phyloP scores from a whole-genome alignment of 2,888 invertebrate species.

The Zhuqinia jingwanae region DNA sequence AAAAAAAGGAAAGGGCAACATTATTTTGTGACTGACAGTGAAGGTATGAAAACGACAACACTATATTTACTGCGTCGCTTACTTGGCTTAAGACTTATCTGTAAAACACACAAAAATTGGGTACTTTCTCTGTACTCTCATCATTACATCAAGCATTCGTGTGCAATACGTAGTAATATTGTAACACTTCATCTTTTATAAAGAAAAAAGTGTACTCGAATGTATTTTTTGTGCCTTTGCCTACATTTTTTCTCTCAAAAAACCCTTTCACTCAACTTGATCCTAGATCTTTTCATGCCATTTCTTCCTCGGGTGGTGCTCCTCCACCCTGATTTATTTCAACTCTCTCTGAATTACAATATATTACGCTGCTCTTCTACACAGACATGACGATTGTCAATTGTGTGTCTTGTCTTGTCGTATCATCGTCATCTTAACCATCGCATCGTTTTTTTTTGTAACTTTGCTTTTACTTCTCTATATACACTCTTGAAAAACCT shows the following conservation, averaged over 20 bases:
- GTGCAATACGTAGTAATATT: neutral
- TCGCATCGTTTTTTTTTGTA: neutral
- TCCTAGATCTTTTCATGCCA: constrained; percentile 52
- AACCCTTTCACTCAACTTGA: constrained; percentile 65
- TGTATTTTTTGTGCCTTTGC: neutral
- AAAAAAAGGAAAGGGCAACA: constrained; percentile 31
- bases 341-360: constrained; percentile 39
- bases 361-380: neutral
- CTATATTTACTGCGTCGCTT: too few relatives aligned
- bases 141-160: neutral
- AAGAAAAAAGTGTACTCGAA: neutral
- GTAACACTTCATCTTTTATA: neutral
- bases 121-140: too few relatives aligned
- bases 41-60: constrained; percentile 44
- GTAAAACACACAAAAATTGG: constrained; percentile 20
- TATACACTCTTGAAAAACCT: neutral
- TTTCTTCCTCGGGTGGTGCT: neutral
- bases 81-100: constrained; percentile 20
- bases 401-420: constrained; percentile 55
- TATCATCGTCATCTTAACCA: constrained; percentile 34
- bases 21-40: constrained; percentile 53
- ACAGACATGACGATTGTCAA: constrained; percentile 64
- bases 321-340: constrained; percentile 58
- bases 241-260: constrained; percentile 21
- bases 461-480: constrained; percentile 8